These are phyloP conservation scores for Drosophila colorata DNA, from an alignment of 2,888 invertebrate species.

Conservation along the genomic window DNA sequence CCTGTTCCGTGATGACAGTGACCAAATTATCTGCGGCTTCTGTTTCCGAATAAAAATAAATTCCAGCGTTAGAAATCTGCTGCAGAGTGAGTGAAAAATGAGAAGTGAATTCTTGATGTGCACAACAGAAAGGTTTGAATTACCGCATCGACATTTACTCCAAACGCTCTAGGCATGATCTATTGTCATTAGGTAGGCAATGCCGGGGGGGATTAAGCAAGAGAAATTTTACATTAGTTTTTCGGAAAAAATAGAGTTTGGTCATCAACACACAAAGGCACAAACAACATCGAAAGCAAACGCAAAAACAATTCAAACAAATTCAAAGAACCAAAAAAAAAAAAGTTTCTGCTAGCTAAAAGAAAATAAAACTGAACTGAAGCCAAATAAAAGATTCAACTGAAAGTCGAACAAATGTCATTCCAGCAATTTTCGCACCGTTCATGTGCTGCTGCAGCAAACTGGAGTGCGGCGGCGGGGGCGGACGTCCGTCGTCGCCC, in stretches of 20 bases:
- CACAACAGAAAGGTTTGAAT: slow-evolving; percentile 45
- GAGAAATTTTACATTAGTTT: slow-evolving; percentile 65
- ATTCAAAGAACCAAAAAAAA: background rate
- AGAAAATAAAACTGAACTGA: slow-evolving; percentile 9
- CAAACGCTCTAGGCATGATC: slow-evolving; percentile 67
- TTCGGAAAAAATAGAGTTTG: slow-evolving; percentile 5
- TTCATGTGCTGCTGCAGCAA: slow-evolving; percentile 90
- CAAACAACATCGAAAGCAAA: slow-evolving; percentile 45
- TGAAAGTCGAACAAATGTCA: slow-evolving; percentile 16
- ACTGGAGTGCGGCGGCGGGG: slow-evolving; percentile 89
- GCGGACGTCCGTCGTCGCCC: slow-evolving; percentile 88
- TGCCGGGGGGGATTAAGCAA: slow-evolving; percentile 51
- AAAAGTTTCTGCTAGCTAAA: background rate
- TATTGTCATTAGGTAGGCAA: slow-evolving; percentile 37
- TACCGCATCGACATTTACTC: slow-evolving; percentile 59
- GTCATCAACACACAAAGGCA: slow-evolving; percentile 23
- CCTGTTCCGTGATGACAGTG: slow-evolving; percentile 94
- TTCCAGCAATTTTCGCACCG: slow-evolving; percentile 67
- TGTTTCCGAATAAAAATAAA: slow-evolving; percentile 74
- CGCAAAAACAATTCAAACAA: slow-evolving; percentile 29
- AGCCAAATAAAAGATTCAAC: slow-evolving; percentile 19
- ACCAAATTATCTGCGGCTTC: slow-evolving; percentile 94
- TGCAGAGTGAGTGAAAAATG: too few relatives aligned
- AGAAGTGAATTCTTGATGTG: background rate
- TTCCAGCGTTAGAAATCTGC: too few relatives aligned